Evolutionary conservation across 2,797 vertebrate genomes (phyloP), one percentile per base, ranked within the genome.

Genomic region (Triplophysa bombifrons): DNA sequence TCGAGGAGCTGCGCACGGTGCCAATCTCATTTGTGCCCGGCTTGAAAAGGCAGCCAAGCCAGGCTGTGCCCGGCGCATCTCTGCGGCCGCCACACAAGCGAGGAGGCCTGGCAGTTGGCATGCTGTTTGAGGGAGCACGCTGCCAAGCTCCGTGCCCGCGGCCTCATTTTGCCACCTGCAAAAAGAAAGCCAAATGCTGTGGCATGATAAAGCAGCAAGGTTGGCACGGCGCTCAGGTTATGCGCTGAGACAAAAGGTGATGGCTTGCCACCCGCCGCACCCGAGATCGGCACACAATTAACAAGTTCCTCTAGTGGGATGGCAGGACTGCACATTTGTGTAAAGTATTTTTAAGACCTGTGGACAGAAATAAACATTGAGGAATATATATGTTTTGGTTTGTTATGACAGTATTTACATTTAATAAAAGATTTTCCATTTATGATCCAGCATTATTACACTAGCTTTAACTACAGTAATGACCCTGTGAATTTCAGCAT

Each of bases 11-110:
- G 60, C 48, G 72, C 58, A 78, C 76, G 10, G 76, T 86, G 83
- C 86, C 87, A 87, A 84, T 87, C 88, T 88, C 84, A 87, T 86
- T 88, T 87, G 87, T 84, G 84, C 81, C 84, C 66, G 84, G 81
- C 81, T 72, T 75, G 82, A 85, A 83, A 81, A 80, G 81, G 74
- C 72, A 25, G 70, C 55, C 75, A 60, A 84, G 86, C 86, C 86
- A 84, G 86, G 75, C 86, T 78, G 77, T 65, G 83, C 74, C 80
- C 67, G 12, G 76, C 81, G 55, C 84, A 61, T 69, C 83, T 70
- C 80, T 22, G 77, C 60, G 74, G 73, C 82, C 63, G 71, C 60
- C 73, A 73, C 81, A 80, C 85, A 72, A 82, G 82, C 65, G 13
- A 72, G 53, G 79, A 80, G 71, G 76, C 76, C 74, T 67, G 68